Base-by-base conservation (phyloP, 2,113 vertebrate species). In the Pogonocichla stellata region DNA sequence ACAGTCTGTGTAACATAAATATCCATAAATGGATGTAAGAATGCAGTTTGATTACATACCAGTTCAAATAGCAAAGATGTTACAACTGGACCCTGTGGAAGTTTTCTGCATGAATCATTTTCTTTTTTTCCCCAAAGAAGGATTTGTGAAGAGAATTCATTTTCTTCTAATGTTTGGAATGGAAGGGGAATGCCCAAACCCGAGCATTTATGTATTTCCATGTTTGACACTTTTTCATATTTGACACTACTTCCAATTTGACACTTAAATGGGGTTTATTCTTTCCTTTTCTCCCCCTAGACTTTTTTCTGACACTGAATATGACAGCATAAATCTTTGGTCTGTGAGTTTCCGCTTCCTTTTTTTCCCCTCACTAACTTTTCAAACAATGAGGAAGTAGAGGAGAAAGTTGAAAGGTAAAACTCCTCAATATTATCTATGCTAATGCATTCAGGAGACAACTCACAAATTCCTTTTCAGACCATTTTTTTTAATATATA, bases 41-140 rank as follows among this genome's bases (percentile, higher is more conserved):
- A 88, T 92, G 70, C 31, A 48, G 54, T 88, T 82, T 93, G 88
- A 45, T 94, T 90, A 75, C 88, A 94, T 90, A 56, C 58, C 62
- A 61, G 20, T 88, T 53, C 53, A 86, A 90, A 96, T 77, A 93
- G 66, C 89, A 69, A 89, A 86, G 73, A 81, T 38, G 48, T 72
- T 81, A 91, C 65, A 61, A 64, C 65, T 61, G 61, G 69, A 86
- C n/a, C 28, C 0, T 0, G 8, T 43, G 31, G n/a, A 89, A 65
- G 36, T 81, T 91, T 95, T 93, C 57, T 74, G 19, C 50, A 61
- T 87, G 65, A 91, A 61, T 91, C 4, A 67, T 64, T 62, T 73
- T 77, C 4, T 26, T 57, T 50, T 82, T 87, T 36, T 5, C 22
- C 19, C 50, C 28, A 40, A 60, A 80, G 69, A 65, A 78, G n/a